Base-by-base conservation (phyloP, 53 echinoderm and acorn worm genomes). In the Holothuria scabra region DNA sequence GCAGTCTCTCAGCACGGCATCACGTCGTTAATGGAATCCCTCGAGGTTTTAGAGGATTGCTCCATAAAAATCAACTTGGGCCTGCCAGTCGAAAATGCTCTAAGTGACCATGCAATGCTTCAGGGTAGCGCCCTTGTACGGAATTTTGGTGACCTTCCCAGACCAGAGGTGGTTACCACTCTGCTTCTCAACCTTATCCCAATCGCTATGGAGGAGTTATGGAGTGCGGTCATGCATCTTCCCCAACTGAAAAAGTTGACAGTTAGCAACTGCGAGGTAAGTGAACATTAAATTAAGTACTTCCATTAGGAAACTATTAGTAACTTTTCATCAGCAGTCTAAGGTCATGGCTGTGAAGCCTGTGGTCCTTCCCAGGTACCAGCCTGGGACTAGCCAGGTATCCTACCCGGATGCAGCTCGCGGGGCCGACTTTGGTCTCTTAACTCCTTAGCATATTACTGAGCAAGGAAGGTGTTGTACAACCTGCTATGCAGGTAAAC, bases 231-330 rank as follows among this genome's bases (percentile, higher is more conserved):
- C 80, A 91, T 86, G 64, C 65, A 85, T 35, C 76, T 96, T 25
- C 88, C 90, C 31, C 87, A 91, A 46, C 89, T 96, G 32, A 89
- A 89, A 59, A 96, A 96, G 62, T 87, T 96, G 24, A 87, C 88
- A 9, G 84, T 96, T 52, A 75, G 90, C 76, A 93, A 96, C 82
- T 96, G 96, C 55, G 96, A 96, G 96, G 96, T 96, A 79, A 84
- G 80, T 56, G 4, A 14, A 52, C 52, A 52, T 52, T 16, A 52
- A 18, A 16, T 18, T 41, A 35, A 35, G 35, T 35, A 41, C 41
- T 41, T 41, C 41, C 10, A 41, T 10, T 41, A 41, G 41, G 41
- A 41, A 52, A 52, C 52, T 52, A 8, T 16, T 2, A 52, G 8
- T 16, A 52, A 0, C 52, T 0, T 44, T 52, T 16, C 52, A 52